Base-by-base conservation (phyloP, 2,797 vertebrate species). In the Chloroceryle inda region DNA sequence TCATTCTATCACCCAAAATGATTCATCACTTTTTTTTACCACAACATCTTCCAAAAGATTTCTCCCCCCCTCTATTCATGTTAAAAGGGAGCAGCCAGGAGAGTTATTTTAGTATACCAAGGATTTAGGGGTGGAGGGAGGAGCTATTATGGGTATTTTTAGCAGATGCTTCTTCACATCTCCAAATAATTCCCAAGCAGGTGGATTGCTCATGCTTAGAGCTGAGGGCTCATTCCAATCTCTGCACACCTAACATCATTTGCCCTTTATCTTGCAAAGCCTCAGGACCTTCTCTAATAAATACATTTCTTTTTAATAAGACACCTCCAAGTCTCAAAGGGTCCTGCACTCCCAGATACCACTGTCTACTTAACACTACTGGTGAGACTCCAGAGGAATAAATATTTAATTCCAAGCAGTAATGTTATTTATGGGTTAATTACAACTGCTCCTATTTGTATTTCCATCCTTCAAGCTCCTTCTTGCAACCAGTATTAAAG, bases 341-440 rank as follows among this genome's bases (percentile, higher is more conserved):
- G 15, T 26, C 13, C 0, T 58, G 17, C 24, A 9, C 33, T 90
- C 59, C 45, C 62, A 84, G 67, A 42, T 69, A 90, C 31, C 29
- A 33, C 59, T 18, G 19, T 21, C 40, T 64, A 23, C 71, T 71
- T 37, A n/a, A 35, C 3, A 23, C n/a, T 68, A 64, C 61, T 7
- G 22, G n/a, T 9, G 7, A 35, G 42, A n/a, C n/a, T 52, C 62
- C 42, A 73, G 45, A 66, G 42, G 44, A 91, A 85, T 71, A 75
- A 69, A 66, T 75, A 88, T 61, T 89, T 96, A 78, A 96, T 91
- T 76, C 27, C 44, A 61, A 14, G 3, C 23, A 68, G n/a, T 50
- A 69, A 40, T 58, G 22, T 37, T 63, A 78, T 91, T 92, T 72
- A 80, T 45, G 68, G 27, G 27, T 79, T 94, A 94, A 76, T 87